Percentiles rank a stretch among this genome's conserved stretches.
Conservation (phyloP, 2,113 vertebrate species). For the Lepus timidus region DNA sequence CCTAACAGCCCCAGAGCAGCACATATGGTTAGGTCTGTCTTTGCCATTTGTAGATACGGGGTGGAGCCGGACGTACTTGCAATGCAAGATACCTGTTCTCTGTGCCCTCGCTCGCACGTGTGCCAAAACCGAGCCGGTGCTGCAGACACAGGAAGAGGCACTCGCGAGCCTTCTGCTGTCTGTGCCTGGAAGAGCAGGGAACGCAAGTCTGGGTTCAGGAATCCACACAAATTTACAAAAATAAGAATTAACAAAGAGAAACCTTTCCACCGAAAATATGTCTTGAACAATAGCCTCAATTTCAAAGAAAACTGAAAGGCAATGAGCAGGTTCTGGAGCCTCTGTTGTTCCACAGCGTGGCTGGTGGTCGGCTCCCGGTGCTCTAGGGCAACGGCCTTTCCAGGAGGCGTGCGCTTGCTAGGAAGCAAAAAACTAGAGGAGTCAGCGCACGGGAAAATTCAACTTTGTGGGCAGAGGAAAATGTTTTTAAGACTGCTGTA, state of each 20-base stretch:
- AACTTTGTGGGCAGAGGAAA: not conserved
- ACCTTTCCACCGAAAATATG: not conserved
- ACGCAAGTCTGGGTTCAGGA: not conserved
- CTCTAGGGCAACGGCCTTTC: not conserved
- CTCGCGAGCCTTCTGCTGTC: not conserved
- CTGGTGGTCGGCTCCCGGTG: not conserved
- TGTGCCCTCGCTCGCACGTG: accelerated
- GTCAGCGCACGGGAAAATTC: not conserved
- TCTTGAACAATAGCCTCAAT: not conserved
- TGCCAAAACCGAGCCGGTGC: accelerated
- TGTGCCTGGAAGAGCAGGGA: not conserved
- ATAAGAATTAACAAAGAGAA: not conserved
- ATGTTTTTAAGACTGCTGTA: not conserved
- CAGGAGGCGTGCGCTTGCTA: not conserved
- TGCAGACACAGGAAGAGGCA: accelerated
- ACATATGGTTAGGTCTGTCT: not conserved
- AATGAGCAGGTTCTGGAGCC: not conserved
- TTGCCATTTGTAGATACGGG: not conserved
- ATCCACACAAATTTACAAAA: not conserved
- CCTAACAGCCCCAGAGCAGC: no score
- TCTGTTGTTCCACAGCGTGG: no score
- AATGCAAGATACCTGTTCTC: accelerated
- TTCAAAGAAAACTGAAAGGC: not conserved
- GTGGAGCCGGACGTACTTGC: not conserved
- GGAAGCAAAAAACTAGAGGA: not conserved